Evolutionary conservation across 1,140 invertebrate genomes (phyloP), one percentile per base, ranked within the genome.

Genomic region (Copidosoma floridanum): DNA sequence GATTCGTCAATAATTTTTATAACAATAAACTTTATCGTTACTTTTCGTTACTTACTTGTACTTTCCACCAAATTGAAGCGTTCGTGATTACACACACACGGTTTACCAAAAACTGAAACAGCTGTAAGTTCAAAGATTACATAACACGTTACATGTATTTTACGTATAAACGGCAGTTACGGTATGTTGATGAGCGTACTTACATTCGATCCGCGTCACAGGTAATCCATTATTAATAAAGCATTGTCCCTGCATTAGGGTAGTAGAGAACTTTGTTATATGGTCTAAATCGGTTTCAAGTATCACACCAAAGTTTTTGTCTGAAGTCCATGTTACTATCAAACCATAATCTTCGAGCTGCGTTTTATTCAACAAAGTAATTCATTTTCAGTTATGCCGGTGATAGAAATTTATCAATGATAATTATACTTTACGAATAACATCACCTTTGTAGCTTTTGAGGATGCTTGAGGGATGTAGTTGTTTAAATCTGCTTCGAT

Each of bases 291-390:
- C 85, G 37, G 85, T 85, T 68, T 86, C 84, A 50, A 89, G 66
- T 61, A 89, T 81, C 26, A 87, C 68, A 37, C 83, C 82, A 63
- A 89, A 83, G 70, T 80, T 78, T 68, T 85, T 82, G 51, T 82
- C 79, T 14, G 82, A 80, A 55, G 82, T 86, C 87, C 87, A 89
- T 37, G 86, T 85, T 43, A 85, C 75, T 37, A 85, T 80, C 67
- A 83, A 78, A 61, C 87, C 87, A 68, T 85, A 88, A 68, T 86
- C 81, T 74, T 88, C 86, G 41, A 89, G 75, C 85, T 88, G 66
- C 16, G 71, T n/a, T n/a, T 59, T 46, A 55, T 54, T 44, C 59
- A 51, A 2, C 21, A 56, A 35, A 54, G 40, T 10, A 57, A 16
- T 11, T 47, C 18, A 40, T 35, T 7, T 29, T 11, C 2, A 57